Percentiles rank a stretch among this genome's conserved stretches.
These are phyloP conservation scores for Tragelaphus scriptus DNA, from an alignment of 2,113 vertebrate species.

Conservation along the genomic window DNA sequence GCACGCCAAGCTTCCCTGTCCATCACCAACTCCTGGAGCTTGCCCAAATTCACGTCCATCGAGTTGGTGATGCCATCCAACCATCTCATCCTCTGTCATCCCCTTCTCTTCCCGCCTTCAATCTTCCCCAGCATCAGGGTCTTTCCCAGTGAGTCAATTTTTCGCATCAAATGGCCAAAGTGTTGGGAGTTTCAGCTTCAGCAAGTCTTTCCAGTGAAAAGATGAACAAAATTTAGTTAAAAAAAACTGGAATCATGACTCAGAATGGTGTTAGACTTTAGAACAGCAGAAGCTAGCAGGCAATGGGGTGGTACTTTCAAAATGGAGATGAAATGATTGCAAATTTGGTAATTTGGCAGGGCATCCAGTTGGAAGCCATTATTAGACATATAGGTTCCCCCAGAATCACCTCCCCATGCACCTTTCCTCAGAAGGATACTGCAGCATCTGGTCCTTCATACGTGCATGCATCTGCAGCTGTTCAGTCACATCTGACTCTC, in stretches of 20 bases:
- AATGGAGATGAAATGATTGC: neutral
- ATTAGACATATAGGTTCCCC: neutral
- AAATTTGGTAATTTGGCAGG: neutral
- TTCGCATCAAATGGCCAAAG: neutral
- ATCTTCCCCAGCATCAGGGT: neutral
- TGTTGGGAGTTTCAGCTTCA: neutral
- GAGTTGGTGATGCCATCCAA: neutral
- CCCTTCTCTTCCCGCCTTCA: neutral
- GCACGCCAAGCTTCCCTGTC: neutral
- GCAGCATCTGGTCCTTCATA: neutral
- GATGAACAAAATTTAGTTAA: neutral
- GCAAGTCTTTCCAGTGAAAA: neutral
- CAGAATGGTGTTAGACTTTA: neutral
- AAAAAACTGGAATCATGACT: neutral
- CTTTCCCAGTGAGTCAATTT: neutral
- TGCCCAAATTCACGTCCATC: neutral
- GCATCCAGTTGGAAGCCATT: neutral
- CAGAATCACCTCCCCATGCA: no score
- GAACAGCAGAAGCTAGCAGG: neutral
- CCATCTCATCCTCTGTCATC: neutral
- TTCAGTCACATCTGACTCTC: neutral
- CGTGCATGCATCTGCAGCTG: rapidly evolving
- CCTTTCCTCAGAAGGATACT: neutral
- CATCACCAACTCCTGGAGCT: neutral
- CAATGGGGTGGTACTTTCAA: neutral